Conservation (phyloP, 2,797 vertebrate species). For the Corythornis leucogaster region DNA sequence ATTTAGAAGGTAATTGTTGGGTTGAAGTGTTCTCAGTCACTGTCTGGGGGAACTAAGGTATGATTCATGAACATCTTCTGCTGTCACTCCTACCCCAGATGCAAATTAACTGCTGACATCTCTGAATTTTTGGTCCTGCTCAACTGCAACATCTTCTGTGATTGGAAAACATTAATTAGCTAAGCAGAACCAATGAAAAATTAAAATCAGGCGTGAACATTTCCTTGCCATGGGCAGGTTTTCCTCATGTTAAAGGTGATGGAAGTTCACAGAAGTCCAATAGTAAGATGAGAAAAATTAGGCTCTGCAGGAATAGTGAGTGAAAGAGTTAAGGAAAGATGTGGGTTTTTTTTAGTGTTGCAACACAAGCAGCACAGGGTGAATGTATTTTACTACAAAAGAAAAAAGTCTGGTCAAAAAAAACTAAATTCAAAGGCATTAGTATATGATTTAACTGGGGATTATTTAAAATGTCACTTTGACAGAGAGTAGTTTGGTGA, state of each 20-base stretch:
- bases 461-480: neutral
- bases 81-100: neutral
- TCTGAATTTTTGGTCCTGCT: neutral
- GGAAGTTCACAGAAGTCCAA: neutral
- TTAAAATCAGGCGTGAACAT: neutral
- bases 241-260: neutral
- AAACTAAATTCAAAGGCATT: neutral
- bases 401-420: neutral
- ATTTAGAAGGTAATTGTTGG: constrained; percentile 12
- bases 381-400: neutral
- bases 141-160: neutral
- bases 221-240: neutral
- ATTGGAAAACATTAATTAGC: neutral
- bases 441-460: neutral
- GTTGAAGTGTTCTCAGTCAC: neutral
- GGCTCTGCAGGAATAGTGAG: neutral
- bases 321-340: neutral
- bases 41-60: neutral
- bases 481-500: neutral
- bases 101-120: neutral
- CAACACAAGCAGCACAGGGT: neutral
- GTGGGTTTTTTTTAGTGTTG: neutral
- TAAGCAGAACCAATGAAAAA: neutral
- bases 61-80: neutral
- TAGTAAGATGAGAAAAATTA: neutral